Evolutionary conservation across 2,797 vertebrate genomes (phyloP).

Genomic region (Sternarchorhynchus goeldii): DNA sequence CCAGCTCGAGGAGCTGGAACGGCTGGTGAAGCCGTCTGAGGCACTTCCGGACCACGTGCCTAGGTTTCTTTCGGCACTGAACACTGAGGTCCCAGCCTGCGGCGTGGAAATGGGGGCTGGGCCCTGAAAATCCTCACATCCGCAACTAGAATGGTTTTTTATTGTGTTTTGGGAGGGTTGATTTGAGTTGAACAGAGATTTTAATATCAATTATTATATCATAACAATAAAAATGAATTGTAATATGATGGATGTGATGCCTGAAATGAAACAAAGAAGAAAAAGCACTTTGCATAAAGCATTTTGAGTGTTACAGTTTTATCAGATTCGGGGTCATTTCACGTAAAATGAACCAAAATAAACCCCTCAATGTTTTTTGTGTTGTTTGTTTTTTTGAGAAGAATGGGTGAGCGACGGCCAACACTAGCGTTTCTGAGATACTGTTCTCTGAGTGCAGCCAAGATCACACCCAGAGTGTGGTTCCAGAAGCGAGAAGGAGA

Average conservation of each 20-base stretch:
- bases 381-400: too few species aligned
- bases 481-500: not conserved
- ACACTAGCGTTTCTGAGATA: not conserved
- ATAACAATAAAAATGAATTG: slow-evolving; percentile 17
- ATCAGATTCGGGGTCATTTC: not conserved
- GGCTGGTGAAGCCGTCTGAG: slow-evolving; percentile 51
- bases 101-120: not conserved
- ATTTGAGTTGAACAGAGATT: slow-evolving; percentile 7
- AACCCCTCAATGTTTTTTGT: too few species aligned
- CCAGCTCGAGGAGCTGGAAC: slow-evolving; percentile 45
- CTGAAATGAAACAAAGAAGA: not conserved
- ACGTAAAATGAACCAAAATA: not conserved
- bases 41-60: slow-evolving; percentile 52
- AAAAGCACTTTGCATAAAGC: not conserved
- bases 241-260: not conserved
- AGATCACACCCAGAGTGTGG: not conserved
- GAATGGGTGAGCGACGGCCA: too few species aligned
- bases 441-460: too few species aligned
- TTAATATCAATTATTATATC: slow-evolving; percentile 1
- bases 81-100: too few species aligned
- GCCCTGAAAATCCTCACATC: slow-evolving; percentile 4
- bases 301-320: too few species aligned
- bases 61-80: too few species aligned
- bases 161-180: not conserved
- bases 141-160: not conserved